Evolutionary conservation across 2,888 invertebrate species (phyloP).

Genomic region (Silvanus unidentatus): DNA sequence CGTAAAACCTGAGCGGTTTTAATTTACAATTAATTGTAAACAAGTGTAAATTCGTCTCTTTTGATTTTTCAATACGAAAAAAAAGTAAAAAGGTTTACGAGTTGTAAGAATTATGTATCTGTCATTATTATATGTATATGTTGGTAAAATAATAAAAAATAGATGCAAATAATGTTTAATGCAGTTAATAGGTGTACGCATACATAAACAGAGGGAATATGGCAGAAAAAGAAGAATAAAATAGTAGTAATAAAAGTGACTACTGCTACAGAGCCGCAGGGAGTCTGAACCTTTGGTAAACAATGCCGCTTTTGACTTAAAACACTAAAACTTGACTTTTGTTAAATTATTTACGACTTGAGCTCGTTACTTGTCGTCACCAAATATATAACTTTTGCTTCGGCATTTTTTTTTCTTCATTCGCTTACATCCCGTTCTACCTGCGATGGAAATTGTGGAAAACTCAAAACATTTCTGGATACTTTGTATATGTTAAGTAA

Average conservation of each 20-base stretch:
- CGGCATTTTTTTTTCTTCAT: no score
- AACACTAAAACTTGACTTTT: constrained; percentile 31
- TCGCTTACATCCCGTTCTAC: no score
- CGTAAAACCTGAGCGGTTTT: no score
- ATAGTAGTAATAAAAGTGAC: constrained; percentile 4
- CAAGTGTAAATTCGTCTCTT: no score
- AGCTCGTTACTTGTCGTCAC: constrained; percentile 29
- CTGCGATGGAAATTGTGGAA: no score
- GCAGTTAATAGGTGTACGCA: background rate
- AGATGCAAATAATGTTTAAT: constrained; percentile 1
- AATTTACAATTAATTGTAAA: no score
- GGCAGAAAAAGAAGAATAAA: background rate
- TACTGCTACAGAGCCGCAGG: constrained; percentile 3
- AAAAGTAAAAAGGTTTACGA: no score
- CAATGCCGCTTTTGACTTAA: constrained; percentile 25
- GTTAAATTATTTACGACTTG: constrained; percentile 26
- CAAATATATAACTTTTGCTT: constrained; percentile 11
- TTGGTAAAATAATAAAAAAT: background rate
- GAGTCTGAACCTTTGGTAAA: constrained; percentile 17
- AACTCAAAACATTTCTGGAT: no score
- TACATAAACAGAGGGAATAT: no score
- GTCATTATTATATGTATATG: background rate
- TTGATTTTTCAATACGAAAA: no score
- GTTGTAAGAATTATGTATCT: no score
- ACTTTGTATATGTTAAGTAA: no score